Evolutionary conservation across 1,140 invertebrate species (phyloP), one percentile per base, ranked within the genome.

Genomic region (Gryon sp.): DNA sequence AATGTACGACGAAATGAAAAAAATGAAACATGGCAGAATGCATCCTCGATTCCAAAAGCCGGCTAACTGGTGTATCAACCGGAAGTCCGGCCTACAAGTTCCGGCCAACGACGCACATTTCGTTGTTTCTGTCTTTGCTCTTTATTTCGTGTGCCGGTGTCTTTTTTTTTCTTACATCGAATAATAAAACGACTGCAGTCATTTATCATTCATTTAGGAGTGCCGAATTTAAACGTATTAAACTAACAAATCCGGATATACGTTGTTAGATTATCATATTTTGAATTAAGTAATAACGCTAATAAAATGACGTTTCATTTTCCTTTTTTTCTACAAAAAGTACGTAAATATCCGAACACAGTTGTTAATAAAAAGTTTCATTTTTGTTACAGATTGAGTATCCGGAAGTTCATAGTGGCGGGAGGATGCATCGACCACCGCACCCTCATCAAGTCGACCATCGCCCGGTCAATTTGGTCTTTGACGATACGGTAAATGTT

Each of bases 371-470:
- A n/a, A n/a, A n/a, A n/a, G n/a, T 9, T 32, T 22, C 1, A 14
- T 34, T 65, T 50, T 66, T 78, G 81, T 92, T 90, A 43, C 90
- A 95, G 94, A 94, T 95, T 87, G 94, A 95, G 85, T 95, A 95
- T 87, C 93, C 94, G 70, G 93, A 95, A 90, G 91, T 92, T 32
- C 91, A 93, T 80, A 88, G 90, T 78, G 90, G 83, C 79, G 90
- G 83, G 86, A 88, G 87, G 74, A 90, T 87, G 87, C 83, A 90
- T 88, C 85, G 87, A 80, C 88, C 83, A 86, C 84, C 88, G 79
- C 90, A 88, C 78, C 85, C 84, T 81, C 90, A 88, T 83, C 86
- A 82, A 83, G 90, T 86, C 86, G 91, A 90, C 81, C 88, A 87
- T 83, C 89, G 89, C 36, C 87, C 88, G 78, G 90, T 92, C 80